Conservation (phyloP, 30 jellyfish, hydroid and myxozoan species). For the Nemopilema nomurai region DNA sequence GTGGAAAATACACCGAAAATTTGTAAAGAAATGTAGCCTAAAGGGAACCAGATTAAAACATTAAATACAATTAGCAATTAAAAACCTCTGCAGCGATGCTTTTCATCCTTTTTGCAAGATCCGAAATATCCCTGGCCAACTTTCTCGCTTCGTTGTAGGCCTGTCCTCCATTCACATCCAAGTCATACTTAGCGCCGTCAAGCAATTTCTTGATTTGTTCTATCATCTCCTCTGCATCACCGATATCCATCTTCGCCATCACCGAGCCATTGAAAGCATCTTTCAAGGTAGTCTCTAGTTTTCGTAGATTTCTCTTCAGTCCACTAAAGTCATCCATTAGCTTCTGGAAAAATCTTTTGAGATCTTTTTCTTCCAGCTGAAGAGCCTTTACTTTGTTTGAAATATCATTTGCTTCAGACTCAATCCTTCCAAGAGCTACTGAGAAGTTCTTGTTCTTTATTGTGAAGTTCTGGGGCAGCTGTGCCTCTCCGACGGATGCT, state of each 20-base stretch:
- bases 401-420: conserved; percentile 46
- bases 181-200: conserved; percentile 56
- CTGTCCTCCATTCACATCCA: conserved; percentile 56
- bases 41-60: not conserved
- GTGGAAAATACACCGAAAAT: no score
- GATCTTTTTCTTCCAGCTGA: conserved; percentile 65
- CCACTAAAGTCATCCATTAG: conserved; percentile 55
- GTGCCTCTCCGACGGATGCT: conserved; percentile 58
- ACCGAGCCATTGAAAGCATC: conserved; percentile 62
- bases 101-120: conserved; percentile 80
- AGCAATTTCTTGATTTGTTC: conserved; percentile 73
- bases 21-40: no score
- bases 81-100: conserved; percentile 93
- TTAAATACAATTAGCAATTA: not conserved
- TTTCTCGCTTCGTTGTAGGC: conserved; percentile 43
- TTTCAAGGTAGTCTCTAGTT: conserved; percentile 29
- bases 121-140: conserved; percentile 72
- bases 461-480: conserved; percentile 62
- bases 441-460: conserved; percentile 76
- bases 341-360: conserved; percentile 65
- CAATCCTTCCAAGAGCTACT: conserved; percentile 61
- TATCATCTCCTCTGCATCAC: conserved; percentile 78
- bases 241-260: conserved; percentile 57
- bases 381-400: conserved; percentile 42
- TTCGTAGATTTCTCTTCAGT: conserved; percentile 44